Percentiles rank a stretch among this genome's conserved stretches.
Conservation (phyloP, 2,888 invertebrate genomes). For the Venusia cambrica region DNA sequence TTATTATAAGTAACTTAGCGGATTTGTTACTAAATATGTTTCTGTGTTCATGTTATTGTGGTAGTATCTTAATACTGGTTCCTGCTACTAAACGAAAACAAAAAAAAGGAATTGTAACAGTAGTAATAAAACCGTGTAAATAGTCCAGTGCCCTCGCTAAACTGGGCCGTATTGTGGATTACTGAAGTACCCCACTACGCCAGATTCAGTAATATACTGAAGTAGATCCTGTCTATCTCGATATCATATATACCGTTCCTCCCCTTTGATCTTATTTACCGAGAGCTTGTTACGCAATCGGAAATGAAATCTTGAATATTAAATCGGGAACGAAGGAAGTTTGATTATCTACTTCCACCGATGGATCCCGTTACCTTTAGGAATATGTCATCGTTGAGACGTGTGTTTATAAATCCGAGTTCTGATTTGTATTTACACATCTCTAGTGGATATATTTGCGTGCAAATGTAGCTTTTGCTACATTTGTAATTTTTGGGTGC, state of each 20-base stretch:
- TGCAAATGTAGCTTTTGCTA: too few species aligned
- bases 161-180: neutral
- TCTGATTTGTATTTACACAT: too few species aligned
- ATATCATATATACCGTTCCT: slow-evolving; percentile 19
- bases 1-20: too few species aligned
- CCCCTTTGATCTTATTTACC: slow-evolving; percentile 34
- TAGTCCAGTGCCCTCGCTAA: neutral
- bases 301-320: slow-evolving; percentile 22
- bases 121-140: too few species aligned
- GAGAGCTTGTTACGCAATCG: slow-evolving; percentile 22
- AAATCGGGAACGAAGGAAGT: slow-evolving; percentile 18
- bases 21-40: too few species aligned
- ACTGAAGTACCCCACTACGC: slow-evolving; percentile 1
- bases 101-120: too few species aligned
- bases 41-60: too few species aligned
- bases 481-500: too few species aligned
- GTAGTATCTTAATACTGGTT: too few species aligned
- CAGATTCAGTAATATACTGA: slow-evolving; percentile 3
- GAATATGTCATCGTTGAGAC: slow-evolving; percentile 1
- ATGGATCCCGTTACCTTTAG: slow-evolving; percentile 4
- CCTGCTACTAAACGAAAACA: too few species aligned
- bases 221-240: slow-evolving; percentile 11
- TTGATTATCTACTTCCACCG: slow-evolving; percentile 14
- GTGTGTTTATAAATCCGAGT: too few species aligned
- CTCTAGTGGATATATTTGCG: too few species aligned